phyloP scores from a whole-genome alignment of 2,888 invertebrate species.

The Altica lythri region DNA sequence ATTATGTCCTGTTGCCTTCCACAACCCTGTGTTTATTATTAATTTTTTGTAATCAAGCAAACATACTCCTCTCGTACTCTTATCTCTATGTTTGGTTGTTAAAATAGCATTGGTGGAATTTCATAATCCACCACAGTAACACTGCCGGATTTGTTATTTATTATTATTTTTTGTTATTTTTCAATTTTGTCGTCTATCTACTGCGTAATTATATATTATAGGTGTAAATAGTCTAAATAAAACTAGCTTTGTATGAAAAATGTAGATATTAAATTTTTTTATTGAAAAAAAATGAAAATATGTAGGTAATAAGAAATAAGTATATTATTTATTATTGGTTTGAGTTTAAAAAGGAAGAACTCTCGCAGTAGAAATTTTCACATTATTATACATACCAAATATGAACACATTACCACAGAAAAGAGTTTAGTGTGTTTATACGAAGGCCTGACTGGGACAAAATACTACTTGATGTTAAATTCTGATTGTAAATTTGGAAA shows the following conservation, averaged over 20 bases:
- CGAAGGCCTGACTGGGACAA: no score
- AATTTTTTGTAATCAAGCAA: no score
- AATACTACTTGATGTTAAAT: no score
- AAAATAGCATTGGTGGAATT: not conserved
- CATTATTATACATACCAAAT: slow-evolving; percentile 1
- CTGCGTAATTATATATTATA: slow-evolving; percentile 32
- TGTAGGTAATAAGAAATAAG: slow-evolving; percentile 38
- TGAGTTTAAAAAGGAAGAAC: slow-evolving; percentile 38
- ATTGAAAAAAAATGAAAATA: slow-evolving; percentile 41
- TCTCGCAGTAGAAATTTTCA: slow-evolving; percentile 33
- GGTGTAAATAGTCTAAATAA: slow-evolving; percentile 46
- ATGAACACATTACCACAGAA: no score
- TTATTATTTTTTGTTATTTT: slow-evolving; percentile 4
- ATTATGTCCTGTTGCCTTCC: no score
- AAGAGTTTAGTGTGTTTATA: no score
- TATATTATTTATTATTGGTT: slow-evolving; percentile 47
- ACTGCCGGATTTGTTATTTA: slow-evolving; percentile 1
- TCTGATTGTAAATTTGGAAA: no score
- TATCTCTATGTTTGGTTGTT: no score
- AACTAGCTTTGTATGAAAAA: slow-evolving; percentile 46
- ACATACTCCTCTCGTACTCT: no score
- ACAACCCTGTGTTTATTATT: no score
- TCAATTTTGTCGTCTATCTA: slow-evolving; percentile 24
- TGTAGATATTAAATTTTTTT: slow-evolving; percentile 54
- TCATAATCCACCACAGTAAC: not conserved